A percentile compares a stretch with the other conserved stretches of the same genome.
Conservation (phyloP, 2,797 vertebrate genomes). For the Leucoraja ocellata region DNA sequence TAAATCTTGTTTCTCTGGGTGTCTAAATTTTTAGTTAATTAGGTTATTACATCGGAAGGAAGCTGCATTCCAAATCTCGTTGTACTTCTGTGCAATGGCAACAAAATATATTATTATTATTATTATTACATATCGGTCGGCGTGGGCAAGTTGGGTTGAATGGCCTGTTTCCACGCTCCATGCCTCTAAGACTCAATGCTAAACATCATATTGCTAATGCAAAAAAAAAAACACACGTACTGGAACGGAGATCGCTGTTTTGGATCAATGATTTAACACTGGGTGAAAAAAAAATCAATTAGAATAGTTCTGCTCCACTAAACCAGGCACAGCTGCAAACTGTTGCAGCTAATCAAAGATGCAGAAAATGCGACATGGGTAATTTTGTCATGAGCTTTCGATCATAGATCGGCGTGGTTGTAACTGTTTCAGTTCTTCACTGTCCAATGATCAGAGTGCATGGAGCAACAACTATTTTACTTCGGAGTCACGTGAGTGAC, state of each 20-base stretch:
- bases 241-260: neutral
- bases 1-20: too few species aligned
- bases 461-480: neutral
- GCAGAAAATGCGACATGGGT: neutral
- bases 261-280: neutral
- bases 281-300: neutral
- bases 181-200: neutral
- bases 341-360: neutral
- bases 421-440: neutral
- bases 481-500: too few species aligned
- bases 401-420: neutral
- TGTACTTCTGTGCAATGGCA: too few species aligned
- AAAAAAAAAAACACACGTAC: neutral
- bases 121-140: too few species aligned
- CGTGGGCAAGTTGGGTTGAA: too few species aligned
- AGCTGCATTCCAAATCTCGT: too few species aligned
- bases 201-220: neutral
- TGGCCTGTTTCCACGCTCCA: too few species aligned
- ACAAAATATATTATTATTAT: too few species aligned
- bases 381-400: neutral
- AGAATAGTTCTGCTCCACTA: neutral
- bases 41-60: too few species aligned
- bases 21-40: too few species aligned
- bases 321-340: neutral
- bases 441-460: neutral